A percentile compares a stretch with the other conserved stretches of the same genome.
Evolutionary conservation across 2,113 vertebrate genomes (phyloP).

Genomic region (Sarotherodon lohbergeri): DNA sequence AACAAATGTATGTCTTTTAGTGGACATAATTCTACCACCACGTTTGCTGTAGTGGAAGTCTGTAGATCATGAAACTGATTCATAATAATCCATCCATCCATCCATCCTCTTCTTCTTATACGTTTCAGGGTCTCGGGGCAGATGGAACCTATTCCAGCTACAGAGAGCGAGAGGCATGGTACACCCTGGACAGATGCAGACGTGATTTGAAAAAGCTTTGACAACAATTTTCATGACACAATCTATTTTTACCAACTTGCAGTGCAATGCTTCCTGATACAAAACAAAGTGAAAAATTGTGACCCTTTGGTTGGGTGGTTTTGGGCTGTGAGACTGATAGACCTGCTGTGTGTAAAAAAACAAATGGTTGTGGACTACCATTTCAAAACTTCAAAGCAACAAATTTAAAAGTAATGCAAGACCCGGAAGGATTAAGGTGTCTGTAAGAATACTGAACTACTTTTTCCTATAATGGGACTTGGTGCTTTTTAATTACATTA

Average conservation of each 20-base stretch:
- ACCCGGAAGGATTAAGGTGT: not conserved
- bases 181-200: no score
- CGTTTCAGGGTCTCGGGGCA: not conserved
- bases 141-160: not conserved
- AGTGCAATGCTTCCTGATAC: not conserved
- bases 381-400: not conserved
- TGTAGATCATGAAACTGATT: not conserved
- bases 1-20: no score
- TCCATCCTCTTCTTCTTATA: not conserved
- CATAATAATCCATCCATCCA: not conserved
- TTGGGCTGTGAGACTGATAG: not conserved
- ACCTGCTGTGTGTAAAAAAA: not conserved
- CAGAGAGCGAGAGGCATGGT: not conserved
- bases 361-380: not conserved
- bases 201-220: no score
- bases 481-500: not conserved
- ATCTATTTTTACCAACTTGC: not conserved
- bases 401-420: not conserved
- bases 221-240: not conserved
- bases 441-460: not conserved
- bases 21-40: not conserved
- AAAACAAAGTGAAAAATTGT: not conserved
- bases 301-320: not conserved
- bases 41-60: not conserved
- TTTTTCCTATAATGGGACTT: not conserved